Evolutionary conservation across 2,888 invertebrate species (phyloP).

Genomic region (Drosophila lutescens): DNA sequence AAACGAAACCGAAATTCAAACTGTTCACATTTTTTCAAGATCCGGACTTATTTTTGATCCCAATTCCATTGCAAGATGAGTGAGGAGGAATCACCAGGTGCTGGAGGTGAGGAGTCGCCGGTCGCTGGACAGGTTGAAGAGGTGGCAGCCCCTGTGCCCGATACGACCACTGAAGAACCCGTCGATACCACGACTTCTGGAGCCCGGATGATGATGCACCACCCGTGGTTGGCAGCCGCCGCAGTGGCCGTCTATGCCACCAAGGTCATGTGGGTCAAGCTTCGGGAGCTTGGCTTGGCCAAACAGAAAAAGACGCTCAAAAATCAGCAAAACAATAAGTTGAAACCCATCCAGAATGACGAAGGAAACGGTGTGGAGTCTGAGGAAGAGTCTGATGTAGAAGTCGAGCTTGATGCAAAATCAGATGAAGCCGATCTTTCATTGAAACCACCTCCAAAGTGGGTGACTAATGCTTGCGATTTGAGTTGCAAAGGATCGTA

Average conservation of each 20-base stretch:
- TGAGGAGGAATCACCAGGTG: not conserved
- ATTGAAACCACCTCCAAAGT: no score
- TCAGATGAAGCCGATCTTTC: no score
- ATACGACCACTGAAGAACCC: not conserved
- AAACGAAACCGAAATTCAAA: no score
- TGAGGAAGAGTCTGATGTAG: not conserved
- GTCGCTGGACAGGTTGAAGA: not conserved
- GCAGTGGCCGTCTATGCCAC: conserved; percentile 36
- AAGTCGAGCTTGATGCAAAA: not conserved
- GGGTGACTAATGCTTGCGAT: conserved; percentile 19
- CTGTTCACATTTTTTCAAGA: no score
- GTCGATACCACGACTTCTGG: conserved; percentile 38
- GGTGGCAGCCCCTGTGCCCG: not conserved
- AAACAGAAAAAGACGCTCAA: not conserved
- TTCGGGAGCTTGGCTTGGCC: conserved; percentile 9
- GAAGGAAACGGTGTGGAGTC: not conserved
- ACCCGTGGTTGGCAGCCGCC: conserved; percentile 45
- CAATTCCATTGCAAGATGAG: conserved; percentile 2
- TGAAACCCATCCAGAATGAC: not conserved
- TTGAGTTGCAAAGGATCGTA: conserved; percentile 5
- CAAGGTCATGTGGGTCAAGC: conserved; percentile 47
- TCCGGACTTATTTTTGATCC: no score
- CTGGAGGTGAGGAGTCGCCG: not conserved
- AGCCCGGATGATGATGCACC: conserved; percentile 7
- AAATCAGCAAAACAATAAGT: not conserved